Conservation (phyloP, 2,113 vertebrate species). For the Cebidichthys violaceus region DNA sequence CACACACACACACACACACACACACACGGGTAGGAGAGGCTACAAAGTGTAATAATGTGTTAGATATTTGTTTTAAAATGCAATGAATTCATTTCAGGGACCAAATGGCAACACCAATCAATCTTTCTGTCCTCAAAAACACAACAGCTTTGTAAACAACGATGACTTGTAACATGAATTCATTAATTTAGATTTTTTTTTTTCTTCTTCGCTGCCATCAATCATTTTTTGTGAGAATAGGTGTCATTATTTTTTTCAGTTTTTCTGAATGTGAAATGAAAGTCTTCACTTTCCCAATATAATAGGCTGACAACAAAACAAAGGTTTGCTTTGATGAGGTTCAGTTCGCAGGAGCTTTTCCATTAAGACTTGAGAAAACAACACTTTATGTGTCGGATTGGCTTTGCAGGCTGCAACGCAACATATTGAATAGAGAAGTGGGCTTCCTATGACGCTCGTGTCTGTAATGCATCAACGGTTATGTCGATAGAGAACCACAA, state of each 20-base stretch:
- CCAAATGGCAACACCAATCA: neutral
- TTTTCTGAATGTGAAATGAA: constrained; percentile 40
- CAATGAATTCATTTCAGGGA: neutral
- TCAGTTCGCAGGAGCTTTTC: constrained; percentile 9
- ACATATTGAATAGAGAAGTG: neutral
- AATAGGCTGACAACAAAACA: constrained; percentile 27
- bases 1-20: neutral
- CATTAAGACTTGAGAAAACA: constrained; percentile 24
- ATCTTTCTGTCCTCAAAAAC: neutral
- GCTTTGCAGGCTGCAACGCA: neutral
- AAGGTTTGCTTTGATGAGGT: constrained; percentile 28
- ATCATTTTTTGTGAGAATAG: constrained; percentile 24
- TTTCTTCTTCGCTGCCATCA: constrained; percentile 15
- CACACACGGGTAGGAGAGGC: neutral
- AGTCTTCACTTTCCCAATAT: constrained; percentile 9
- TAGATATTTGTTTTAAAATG: constrained; percentile 18
- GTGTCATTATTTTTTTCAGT: constrained; percentile 28
- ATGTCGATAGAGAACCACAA: neutral
- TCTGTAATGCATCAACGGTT: neutral
- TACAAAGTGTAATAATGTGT: constrained; percentile 5
- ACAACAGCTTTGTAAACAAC: neutral
- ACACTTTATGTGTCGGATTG: neutral
- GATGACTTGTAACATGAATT: neutral
- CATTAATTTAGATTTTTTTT: neutral
- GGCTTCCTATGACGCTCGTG: neutral